Percentiles rank a stretch among this genome's conserved stretches.
phyloP scores from a whole-genome alignment of 2,888 invertebrate genomes.

The Clitarchus hookeri region DNA sequence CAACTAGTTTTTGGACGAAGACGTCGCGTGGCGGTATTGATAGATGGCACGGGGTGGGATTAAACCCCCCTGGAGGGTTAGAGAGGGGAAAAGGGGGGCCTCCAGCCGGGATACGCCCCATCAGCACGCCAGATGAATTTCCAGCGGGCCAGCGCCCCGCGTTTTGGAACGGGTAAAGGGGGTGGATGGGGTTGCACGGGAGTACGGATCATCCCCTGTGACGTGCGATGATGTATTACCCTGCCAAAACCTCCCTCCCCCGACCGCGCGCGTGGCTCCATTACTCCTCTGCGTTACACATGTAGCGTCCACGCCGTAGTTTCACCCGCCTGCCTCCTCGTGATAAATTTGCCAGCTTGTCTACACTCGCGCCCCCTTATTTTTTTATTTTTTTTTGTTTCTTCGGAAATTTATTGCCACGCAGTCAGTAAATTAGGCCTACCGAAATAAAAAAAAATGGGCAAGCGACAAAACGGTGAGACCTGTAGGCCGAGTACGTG shows the following conservation, averaged over 20 bases:
- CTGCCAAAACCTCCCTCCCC: conserved; percentile 30
- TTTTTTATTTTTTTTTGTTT: not conserved
- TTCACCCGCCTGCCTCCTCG: conserved; percentile 47
- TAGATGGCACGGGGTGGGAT: no score
- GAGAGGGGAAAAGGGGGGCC: not conserved
- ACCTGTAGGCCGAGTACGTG: not conserved
- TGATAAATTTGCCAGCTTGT: conserved; percentile 42
- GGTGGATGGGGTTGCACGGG: conserved; percentile 17
- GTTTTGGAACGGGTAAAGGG: not conserved
- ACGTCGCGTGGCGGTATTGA: no score
- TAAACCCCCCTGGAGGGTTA: not conserved
- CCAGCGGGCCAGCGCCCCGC: not conserved
- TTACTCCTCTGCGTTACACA: conserved; percentile 37
- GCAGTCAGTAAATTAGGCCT: conserved; percentile 1
- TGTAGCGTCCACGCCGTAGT: conserved; percentile 53
- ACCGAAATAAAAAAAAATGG: not conserved
- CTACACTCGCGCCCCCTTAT: not conserved
- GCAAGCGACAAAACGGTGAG: not conserved
- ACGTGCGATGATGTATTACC: conserved; percentile 40
- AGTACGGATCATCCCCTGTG: conserved; percentile 35
- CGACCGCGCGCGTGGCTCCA: conserved; percentile 32
- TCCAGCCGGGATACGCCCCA: not conserved
- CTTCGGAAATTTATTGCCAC: not conserved
- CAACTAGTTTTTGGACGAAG: no score
- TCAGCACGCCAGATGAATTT: conserved; percentile 23